A percentile compares a stretch with the other conserved stretches of the same genome.
phyloP scores from a whole-genome alignment of 2,113 vertebrate genomes.

The Laterallus jamaicensis region DNA sequence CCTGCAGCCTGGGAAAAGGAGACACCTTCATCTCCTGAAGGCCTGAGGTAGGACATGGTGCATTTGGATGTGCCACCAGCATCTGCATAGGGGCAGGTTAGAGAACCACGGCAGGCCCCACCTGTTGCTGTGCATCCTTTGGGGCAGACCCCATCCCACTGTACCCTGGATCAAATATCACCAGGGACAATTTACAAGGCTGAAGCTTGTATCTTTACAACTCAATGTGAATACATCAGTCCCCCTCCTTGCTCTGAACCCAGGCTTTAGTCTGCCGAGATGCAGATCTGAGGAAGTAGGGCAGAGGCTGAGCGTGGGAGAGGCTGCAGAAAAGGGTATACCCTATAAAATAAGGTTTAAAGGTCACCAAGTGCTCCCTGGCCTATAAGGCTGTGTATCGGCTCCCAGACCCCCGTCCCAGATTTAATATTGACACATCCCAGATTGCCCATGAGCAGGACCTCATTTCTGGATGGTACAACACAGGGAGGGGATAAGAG shows the following conservation, averaged over 20 bases:
- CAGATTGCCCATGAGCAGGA: neutral
- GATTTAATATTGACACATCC: neutral
- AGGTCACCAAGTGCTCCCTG: neutral
- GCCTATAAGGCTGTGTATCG: neutral
- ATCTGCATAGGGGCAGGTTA: accelerated
- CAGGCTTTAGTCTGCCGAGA: neutral
- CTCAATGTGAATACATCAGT: neutral
- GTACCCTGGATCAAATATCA: neutral
- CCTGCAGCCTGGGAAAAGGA: neutral
- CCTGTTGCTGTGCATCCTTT: accelerated
- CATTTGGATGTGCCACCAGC: neutral
- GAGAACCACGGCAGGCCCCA: accelerated
- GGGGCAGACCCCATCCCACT: neutral
- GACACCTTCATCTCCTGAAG: neutral
- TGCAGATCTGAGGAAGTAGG: neutral
- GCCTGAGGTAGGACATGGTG: neutral
- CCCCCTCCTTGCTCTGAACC: neutral
- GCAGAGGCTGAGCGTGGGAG: neutral
- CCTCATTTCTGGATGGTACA: neutral
- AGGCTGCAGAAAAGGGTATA: neutral
- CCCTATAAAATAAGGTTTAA: conserved; percentile 15
- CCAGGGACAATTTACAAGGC: neutral
- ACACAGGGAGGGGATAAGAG: neutral
- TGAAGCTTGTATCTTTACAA: neutral
- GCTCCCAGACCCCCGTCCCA: neutral